These are phyloP conservation scores for Pelosia muscerda DNA, from an alignment of 2,888 invertebrate genomes.

Conservation along the genomic window DNA sequence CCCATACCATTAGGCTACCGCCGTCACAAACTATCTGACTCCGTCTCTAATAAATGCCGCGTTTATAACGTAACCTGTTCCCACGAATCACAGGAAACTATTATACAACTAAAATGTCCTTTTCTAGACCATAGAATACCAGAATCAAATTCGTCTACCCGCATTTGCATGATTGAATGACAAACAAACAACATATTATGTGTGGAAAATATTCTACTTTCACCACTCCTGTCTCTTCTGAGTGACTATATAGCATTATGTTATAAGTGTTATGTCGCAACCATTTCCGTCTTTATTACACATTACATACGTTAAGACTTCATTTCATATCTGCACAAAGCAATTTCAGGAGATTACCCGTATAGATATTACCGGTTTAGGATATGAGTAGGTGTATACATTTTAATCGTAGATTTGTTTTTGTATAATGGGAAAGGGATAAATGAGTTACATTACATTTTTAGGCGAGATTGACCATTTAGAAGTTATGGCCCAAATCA, in stretches of 20 bases:
- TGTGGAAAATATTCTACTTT: neutral
- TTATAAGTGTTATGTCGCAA: neutral
- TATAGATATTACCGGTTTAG: constrained; percentile 11
- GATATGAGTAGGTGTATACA: neutral
- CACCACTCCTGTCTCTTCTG: neutral
- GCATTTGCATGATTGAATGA: neutral
- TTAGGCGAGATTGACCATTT: too few relatives aligned
- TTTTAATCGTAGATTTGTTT: neutral
- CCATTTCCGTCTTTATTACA: constrained; percentile 6
- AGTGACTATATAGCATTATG: constrained; percentile 1
- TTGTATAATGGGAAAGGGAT: neutral
- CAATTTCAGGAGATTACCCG: constrained; percentile 17
- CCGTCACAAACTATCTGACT: too few relatives aligned
- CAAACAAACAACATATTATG: neutral
- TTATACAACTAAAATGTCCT: neutral
- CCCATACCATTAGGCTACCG: too few relatives aligned
- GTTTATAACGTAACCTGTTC: neutral
- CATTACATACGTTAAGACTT: constrained; percentile 15
- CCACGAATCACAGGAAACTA: neutral
- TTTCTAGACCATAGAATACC: neutral
- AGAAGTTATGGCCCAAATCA: neutral
- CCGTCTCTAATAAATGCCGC: too few relatives aligned
- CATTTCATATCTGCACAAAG: constrained; percentile 6
- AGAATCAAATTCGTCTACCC: neutral
- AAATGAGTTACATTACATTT: neutral